Evolutionary conservation across 2,888 invertebrate genomes (phyloP).

Genomic region (Endomychus coccineus): DNA sequence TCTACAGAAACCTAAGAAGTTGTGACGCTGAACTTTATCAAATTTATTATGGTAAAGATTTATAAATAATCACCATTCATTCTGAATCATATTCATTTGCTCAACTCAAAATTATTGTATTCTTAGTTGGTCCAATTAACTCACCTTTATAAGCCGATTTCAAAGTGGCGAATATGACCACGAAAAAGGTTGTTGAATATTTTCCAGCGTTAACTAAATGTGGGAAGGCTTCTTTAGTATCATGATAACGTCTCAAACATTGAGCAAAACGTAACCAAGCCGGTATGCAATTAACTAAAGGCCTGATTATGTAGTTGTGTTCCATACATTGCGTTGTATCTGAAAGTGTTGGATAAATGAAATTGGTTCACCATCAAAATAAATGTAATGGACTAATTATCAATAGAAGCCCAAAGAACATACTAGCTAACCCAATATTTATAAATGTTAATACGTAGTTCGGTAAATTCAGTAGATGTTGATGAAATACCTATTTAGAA

Average conservation of each 20-base stretch:
- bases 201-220: conserved; percentile 81
- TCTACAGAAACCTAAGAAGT: too few species aligned
- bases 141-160: conserved; percentile 29
- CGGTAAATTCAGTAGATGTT: background rate
- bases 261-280: conserved; percentile 83
- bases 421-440: too few species aligned
- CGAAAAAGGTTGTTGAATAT: conserved; percentile 69
- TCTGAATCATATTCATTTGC: background rate
- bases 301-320: conserved; percentile 46
- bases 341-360: conserved; percentile 32
- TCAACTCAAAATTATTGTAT: background rate
- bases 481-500: background rate
- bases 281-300: conserved; percentile 69
- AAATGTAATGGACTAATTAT: conserved; percentile 1
- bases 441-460: background rate
- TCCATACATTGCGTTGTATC: conserved; percentile 48
- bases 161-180: conserved; percentile 53
- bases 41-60: background rate
- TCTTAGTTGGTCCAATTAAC: too few species aligned
- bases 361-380: conserved; percentile 3
- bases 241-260: conserved; percentile 73
- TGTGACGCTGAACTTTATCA: background rate
- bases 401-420: too few species aligned
- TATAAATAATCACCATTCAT: too few species aligned
- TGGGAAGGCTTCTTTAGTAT: conserved; percentile 69